phyloP scores from a whole-genome alignment of 2,797 vertebrate genomes.

The Halcyon badia region DNA sequence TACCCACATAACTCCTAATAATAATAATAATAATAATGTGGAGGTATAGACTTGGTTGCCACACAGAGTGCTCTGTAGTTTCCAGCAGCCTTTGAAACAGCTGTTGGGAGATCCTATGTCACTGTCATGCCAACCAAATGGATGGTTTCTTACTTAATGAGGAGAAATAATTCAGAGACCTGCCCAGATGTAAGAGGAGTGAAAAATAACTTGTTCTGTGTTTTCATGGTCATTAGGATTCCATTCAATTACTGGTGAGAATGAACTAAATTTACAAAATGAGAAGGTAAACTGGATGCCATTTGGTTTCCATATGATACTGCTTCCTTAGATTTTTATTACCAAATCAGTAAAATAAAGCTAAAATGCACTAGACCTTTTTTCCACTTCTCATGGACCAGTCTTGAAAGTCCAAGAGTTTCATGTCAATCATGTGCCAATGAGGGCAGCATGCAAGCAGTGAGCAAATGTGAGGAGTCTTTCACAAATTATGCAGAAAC shows the following conservation, averaged over 20 bases:
- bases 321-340: background rate
- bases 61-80: slow-evolving; percentile 38
- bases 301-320: slow-evolving; percentile 1
- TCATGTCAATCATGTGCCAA: background rate
- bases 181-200: slow-evolving; percentile 59
- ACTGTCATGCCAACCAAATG: slow-evolving; percentile 62
- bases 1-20: background rate
- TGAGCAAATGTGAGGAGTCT: background rate
- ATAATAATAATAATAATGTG: background rate
- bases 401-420: background rate
- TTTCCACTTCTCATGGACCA: background rate
- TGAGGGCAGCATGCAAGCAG: background rate
- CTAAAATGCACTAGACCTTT: background rate
- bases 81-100: slow-evolving; percentile 55
- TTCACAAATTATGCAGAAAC: background rate
- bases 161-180: slow-evolving; percentile 70
- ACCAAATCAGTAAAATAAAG: background rate
- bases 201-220: slow-evolving; percentile 42
- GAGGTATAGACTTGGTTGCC: slow-evolving; percentile 16
- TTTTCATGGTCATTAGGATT: slow-evolving; percentile 43
- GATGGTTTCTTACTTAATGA: slow-evolving; percentile 68
- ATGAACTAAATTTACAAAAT: slow-evolving; percentile 28
- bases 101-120: slow-evolving; percentile 52
- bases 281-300: slow-evolving; percentile 7
- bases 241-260: slow-evolving; percentile 49